Evolutionary conservation across 2,113 vertebrate genomes (phyloP), one percentile per base, ranked within the genome.

Genomic region (Gallinago undulata): DNA sequence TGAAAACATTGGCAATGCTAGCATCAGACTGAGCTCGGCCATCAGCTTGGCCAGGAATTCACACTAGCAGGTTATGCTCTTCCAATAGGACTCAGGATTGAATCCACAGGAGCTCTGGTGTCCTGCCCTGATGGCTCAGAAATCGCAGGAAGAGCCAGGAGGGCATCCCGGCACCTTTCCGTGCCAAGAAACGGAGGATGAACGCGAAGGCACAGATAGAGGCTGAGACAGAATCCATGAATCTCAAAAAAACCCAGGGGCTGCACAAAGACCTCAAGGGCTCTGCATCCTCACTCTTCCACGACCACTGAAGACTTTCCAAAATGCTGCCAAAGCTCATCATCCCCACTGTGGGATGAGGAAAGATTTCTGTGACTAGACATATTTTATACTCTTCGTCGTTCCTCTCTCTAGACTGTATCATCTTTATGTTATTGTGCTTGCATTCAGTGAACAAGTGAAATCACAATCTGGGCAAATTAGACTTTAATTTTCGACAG

Each of bases 391-490:
- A 14, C 7, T 72, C 28, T 19, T 16, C 1, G 17, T 39, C 21
- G 4, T 25, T 89, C 62, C 59, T 87, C 75, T 90, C 33, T 55
- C 64, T 88, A 35, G 83, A 63, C 70, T 92, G 86, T 77, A 82
- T 53, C 90, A 56, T 82, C 84, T 92, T 84, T 15, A 64, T 24
- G 87, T 60, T 82, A 88, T 18, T 45, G 84, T 68, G 78, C 83
- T 77, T 64, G 50, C 39, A 67, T 55, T 85, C 50, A 84, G 30
- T 69, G 76, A 84, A 84, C 43, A 69, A 66, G 72, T 55, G 77
- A 95, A 88, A 96, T n/a, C 69, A 84, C 76, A 95, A 59, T 78
- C 91, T 94, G 70, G 78, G 82, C 69, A 86, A 97, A 93, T 94
- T 17, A 79, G 59, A 95, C 35, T 92, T 92, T 59, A 85, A 91